Evolutionary conservation across 2,888 invertebrate genomes (phyloP).

Genomic region (Drosophila nr. fundita): DNA sequence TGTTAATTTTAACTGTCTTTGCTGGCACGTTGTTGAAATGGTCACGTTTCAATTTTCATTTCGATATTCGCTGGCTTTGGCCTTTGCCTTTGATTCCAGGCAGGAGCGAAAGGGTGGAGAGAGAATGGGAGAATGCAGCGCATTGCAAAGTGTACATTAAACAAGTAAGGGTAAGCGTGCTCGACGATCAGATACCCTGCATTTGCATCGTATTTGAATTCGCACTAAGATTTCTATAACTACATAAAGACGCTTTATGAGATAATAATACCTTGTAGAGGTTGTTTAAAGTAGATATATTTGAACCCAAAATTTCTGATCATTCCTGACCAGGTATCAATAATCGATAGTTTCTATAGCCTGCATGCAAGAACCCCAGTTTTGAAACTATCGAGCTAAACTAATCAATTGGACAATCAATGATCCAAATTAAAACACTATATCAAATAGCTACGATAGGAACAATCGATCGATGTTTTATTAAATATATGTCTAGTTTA

Average conservation of each 20-base stretch:
- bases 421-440: neutral
- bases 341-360: neutral
- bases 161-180: neutral
- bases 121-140: neutral
- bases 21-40: constrained; percentile 47
- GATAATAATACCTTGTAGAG: neutral
- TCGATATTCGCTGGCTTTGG: constrained; percentile 15
- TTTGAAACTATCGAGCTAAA: neutral
- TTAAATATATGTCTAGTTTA: neutral
- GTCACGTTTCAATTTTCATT: constrained; percentile 51
- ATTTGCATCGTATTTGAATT: neutral
- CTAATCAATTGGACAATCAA: neutral
- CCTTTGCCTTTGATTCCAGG: neutral
- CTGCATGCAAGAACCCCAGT: neutral
- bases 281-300: neutral
- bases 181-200: neutral
- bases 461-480: neutral
- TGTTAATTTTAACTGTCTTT: constrained; percentile 27
- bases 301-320: neutral
- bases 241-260: neutral
- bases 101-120: neutral
- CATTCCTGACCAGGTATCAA: neutral
- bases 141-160: neutral
- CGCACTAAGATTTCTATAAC: neutral
- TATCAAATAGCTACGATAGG: neutral